phyloP scores from a whole-genome alignment of 2,888 invertebrate species.

The Bursaphelenchus okinawaensis region DNA sequence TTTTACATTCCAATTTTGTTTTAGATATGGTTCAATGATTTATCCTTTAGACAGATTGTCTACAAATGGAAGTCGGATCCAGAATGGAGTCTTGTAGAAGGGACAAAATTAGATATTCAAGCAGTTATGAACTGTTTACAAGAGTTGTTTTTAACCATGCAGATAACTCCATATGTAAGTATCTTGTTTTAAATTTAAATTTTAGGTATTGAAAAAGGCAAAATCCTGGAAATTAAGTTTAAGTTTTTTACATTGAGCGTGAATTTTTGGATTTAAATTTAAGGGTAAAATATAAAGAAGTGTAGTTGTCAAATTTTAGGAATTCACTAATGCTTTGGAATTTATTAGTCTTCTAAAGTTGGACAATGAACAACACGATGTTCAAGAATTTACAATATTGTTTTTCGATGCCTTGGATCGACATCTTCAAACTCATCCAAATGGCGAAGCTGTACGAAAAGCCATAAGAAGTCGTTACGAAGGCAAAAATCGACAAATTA shows the following conservation, averaged over 20 bases:
- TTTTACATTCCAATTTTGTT: conserved; percentile 14
- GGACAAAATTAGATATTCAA: conserved; percentile 43
- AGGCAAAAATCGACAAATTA: conserved; percentile 22
- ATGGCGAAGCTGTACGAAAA: conserved; percentile 30
- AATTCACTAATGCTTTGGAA: conserved; percentile 34
- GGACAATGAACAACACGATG: conserved; percentile 50
- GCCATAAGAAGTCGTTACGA: conserved; percentile 27
- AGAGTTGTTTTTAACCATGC: conserved; percentile 44
- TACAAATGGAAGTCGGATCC: conserved; percentile 43
- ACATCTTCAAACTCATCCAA: conserved; percentile 43
- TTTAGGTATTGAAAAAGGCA: not conserved
- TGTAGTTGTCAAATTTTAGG: too few species aligned
- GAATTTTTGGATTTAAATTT: not conserved
- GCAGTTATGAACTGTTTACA: conserved; percentile 46
- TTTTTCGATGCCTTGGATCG: conserved; percentile 51
- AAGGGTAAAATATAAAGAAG: not conserved
- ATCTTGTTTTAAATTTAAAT: not conserved
- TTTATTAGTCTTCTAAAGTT: conserved; percentile 36
- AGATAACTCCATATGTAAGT: conserved; percentile 51
- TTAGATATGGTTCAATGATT: conserved; percentile 55
- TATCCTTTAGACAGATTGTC: conserved; percentile 49
- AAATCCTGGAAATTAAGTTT: not conserved
- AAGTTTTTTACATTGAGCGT: not conserved
- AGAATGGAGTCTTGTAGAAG: conserved; percentile 28
- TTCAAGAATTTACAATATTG: conserved; percentile 50